These are phyloP conservation scores for Ctenomys sociabilis DNA, from an alignment of 2,113 vertebrate genomes.

Conservation along the genomic window DNA sequence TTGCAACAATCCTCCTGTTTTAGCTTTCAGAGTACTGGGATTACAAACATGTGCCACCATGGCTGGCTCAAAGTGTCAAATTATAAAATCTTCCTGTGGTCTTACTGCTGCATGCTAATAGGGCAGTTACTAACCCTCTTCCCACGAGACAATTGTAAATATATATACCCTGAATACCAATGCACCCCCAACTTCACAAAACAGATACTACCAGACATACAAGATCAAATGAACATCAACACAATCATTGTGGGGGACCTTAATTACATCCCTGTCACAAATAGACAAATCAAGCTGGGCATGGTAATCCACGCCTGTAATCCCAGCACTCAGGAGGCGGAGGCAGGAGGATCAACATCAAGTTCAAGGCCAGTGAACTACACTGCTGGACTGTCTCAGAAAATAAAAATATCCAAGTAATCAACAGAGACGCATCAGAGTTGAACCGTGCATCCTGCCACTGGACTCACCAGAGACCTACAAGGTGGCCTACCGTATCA, in stretches of 20 bases:
- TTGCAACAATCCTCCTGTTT: too few species aligned
- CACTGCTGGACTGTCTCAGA: neutral
- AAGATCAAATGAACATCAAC: neutral
- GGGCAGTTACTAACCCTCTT: neutral
- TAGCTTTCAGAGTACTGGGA: too few species aligned
- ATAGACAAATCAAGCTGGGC: neutral
- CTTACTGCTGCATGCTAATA: rapidly evolving
- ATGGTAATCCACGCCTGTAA: neutral
- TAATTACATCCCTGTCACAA: neutral
- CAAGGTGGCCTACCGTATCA: neutral
- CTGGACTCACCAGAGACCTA: neutral
- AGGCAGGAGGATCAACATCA: neutral
- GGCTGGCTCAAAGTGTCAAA: too few species aligned
- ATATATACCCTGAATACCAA: neutral
- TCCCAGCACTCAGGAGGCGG: neutral
- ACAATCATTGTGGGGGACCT: neutral
- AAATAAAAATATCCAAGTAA: neutral
- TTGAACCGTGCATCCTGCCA: neutral
- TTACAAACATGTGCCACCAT: too few species aligned
- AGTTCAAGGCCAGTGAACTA: neutral
- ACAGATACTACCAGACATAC: neutral
- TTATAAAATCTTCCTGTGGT: neutral
- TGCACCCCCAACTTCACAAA: neutral
- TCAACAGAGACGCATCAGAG: neutral
- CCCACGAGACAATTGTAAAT: neutral